Percentiles rank a stretch among this genome's conserved stretches.
These are phyloP conservation scores for Caracal caracal DNA, from an alignment of 2,113 vertebrate species.

Conservation along the genomic window DNA sequence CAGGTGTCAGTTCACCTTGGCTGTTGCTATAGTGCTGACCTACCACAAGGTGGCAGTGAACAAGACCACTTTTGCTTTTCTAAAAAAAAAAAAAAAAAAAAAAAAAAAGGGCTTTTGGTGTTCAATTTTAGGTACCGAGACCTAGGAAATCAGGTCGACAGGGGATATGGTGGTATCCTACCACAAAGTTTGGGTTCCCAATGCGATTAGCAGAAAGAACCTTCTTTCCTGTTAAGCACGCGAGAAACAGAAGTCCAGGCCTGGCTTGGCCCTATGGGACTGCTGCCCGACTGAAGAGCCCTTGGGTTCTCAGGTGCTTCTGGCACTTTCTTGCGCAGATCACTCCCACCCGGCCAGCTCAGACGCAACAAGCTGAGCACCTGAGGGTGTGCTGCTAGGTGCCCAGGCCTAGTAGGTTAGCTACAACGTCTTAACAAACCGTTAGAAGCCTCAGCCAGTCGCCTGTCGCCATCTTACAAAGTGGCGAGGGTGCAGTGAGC, in stretches of 20 bases:
- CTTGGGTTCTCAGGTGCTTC: not conserved
- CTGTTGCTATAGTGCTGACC: not conserved
- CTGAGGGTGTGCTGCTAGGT: not conserved
- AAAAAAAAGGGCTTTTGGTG: not conserved
- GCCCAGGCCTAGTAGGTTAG: not conserved
- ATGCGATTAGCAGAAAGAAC: not conserved
- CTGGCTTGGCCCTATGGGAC: not conserved
- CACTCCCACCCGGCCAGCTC: not conserved
- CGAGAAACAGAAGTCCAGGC: not conserved
- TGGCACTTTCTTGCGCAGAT: not conserved
- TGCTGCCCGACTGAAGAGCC: not conserved
- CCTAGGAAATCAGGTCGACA: not conserved
- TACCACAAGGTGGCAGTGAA: not conserved
- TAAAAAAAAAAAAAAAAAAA: not conserved
- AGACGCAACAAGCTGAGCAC: not conserved
- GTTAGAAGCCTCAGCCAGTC: too few relatives aligned
- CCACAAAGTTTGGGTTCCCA: not conserved
- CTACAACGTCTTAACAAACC: accelerated
- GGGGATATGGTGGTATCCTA: not conserved
- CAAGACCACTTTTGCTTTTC: not conserved
- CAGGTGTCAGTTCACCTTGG: not conserved
- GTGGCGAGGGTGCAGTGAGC: accelerated
- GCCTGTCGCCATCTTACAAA: accelerated
- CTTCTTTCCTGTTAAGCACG: not conserved
- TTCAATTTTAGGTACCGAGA: not conserved